Evolutionary conservation across 2,113 vertebrate species (phyloP), one percentile per base, ranked within the genome.

Genomic region (Tragelaphus scriptus): DNA sequence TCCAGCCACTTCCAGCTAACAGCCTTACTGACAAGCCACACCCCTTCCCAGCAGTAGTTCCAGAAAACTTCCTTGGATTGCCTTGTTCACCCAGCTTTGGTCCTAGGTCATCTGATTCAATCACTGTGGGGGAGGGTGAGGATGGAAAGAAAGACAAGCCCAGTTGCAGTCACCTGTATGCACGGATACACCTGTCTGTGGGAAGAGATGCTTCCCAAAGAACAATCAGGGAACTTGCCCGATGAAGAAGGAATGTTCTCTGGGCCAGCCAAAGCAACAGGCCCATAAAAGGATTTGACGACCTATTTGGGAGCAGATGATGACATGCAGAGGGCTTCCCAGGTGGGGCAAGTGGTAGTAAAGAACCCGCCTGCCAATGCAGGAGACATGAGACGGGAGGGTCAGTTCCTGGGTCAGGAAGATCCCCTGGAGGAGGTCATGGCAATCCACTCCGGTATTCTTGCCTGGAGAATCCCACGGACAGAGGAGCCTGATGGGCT

Each of bases 51-150:
- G 61, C 63, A 19, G 7, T n/a, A 53, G 49, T 55, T 84, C 49
- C 40, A 47, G 84, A 80, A 89, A 84, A 93, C 47, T 25, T 49
- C 49, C 58, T 80, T 9, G n/a, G 16, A 44, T 56, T 96, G 85
- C 40, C 36, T 44, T 82, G 30, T 68, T 88, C 30, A 12, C 55
- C 55, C 44, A 59, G 13, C 25, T 40, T n/a, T 82, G 68, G 49
- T 58, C 21, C 40, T 17, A 0, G 75, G 61, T 30, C 23, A 2
- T 26, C 40, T 13, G 17, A 3, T n/a, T 81, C 1, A 1, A 26
- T 63, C 7, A 1, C 28, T 23, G 40, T 36, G 1, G 1, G 30
- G n/a, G 12, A 8, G 14, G 44, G 30, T 0, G 51, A 47, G 44
- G 12, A 23, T 21, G 28, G 47, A 15, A 12, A 4, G n/a, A 40